Conservation (phyloP, 2,113 vertebrate genomes). For the Speoplatyrhinus poulsoni region DNA sequence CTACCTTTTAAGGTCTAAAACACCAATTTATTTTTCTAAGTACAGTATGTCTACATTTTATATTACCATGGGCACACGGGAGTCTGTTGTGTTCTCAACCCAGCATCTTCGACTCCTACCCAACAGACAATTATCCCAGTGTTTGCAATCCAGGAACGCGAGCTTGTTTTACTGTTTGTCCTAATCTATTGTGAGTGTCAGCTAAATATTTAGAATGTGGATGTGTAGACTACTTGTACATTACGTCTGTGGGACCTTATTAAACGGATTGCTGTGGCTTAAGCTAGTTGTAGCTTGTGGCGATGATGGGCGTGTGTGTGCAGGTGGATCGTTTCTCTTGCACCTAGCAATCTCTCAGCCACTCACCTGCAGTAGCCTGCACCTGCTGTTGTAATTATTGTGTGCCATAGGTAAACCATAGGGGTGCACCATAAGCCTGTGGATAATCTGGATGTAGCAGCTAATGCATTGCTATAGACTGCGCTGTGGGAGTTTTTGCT, state of each 20-base stretch:
- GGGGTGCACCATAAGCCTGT: too few relatives aligned
- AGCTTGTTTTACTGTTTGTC: constrained; percentile 55
- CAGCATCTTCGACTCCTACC: not conserved
- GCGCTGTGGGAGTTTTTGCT: too few relatives aligned
- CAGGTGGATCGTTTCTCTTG: constrained; percentile 53
- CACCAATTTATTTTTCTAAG: too few relatives aligned
- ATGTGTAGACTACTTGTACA: constrained; percentile 29
- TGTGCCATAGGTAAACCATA: too few relatives aligned
- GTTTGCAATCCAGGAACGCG: constrained; percentile 31
- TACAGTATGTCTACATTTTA: too few relatives aligned
- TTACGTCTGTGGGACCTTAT: constrained; percentile 57
- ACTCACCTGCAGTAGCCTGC: too few relatives aligned
- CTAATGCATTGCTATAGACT: too few relatives aligned
- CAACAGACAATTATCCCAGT: constrained; percentile 26
- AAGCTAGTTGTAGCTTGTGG: constrained; percentile 49
- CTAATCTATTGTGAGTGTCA: constrained; percentile 38
- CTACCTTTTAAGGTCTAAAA: too few relatives aligned
- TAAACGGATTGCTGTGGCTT: constrained; percentile 45
- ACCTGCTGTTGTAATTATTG: too few relatives aligned
- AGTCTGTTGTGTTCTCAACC: too few relatives aligned
- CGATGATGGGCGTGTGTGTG: constrained; percentile 1
- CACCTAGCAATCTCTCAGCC: constrained; percentile 50
- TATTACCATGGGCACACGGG: too few relatives aligned
- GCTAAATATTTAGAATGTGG: constrained; percentile 44
- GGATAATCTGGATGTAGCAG: too few relatives aligned